Percentiles rank a stretch among this genome's conserved stretches.
phyloP scores from a whole-genome alignment of 2,113 vertebrate species.

The Nanorana parkeri region DNA sequence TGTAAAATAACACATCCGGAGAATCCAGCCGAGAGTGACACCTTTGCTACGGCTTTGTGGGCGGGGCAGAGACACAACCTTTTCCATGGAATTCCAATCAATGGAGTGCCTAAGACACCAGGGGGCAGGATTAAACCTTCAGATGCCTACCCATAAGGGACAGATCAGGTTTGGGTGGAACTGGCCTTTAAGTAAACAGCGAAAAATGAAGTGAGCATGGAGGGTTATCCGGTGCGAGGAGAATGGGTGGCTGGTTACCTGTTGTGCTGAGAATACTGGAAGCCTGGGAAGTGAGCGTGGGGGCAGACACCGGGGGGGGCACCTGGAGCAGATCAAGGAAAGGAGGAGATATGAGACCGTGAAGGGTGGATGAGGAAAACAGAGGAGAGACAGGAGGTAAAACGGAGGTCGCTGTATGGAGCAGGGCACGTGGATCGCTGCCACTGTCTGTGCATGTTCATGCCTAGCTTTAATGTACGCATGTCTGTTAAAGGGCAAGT shows the following conservation, averaged over 20 bases:
- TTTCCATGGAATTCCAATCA: no score
- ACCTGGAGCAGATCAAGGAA: slow-evolving; percentile 41
- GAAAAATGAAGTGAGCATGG: neutral
- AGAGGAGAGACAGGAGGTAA: slow-evolving; percentile 9
- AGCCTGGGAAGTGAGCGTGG: slow-evolving; percentile 77
- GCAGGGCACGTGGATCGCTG: neutral
- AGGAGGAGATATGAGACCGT: slow-evolving; percentile 12
- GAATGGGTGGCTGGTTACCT: slow-evolving; percentile 64
- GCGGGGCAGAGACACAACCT: no score
- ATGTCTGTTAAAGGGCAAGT: no score
- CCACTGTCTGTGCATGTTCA: neutral
- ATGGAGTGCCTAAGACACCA: no score
- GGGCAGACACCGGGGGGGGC: slow-evolving; percentile 68
- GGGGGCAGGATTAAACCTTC: no score
- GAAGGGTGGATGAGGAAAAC: slow-evolving; percentile 41
- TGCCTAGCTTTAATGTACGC: neutral
- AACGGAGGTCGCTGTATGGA: neutral
- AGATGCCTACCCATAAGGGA: no score
- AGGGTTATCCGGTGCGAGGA: neutral
- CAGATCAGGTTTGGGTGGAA: neutral
- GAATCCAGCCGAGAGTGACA: no score
- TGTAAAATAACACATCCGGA: no score
- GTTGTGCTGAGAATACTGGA: slow-evolving; percentile 89
- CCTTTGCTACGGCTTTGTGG: no score
- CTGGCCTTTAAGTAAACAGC: neutral